These are phyloP conservation scores for Cyprinella venusta DNA, from an alignment of 2,797 vertebrate genomes.

Conservation along the genomic window DNA sequence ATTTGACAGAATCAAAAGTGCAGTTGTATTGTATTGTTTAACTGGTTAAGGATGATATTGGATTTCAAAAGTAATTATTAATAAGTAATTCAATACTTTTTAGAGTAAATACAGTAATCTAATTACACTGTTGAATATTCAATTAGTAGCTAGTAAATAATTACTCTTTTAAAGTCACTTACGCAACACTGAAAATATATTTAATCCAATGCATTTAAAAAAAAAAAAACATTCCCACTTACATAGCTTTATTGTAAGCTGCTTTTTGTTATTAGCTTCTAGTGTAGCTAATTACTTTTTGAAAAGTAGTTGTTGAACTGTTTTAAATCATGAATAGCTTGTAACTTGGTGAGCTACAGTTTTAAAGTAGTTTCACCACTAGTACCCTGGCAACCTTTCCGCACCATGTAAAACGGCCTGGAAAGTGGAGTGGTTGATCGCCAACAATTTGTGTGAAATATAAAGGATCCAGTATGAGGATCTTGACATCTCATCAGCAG, in stretches of 20 bases:
- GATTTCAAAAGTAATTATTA: not conserved
- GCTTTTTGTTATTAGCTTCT: not conserved
- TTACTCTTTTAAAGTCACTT: not conserved
- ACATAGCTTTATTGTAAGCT: not conserved
- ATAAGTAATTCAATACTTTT: too few species aligned
- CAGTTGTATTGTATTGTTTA: too few species aligned
- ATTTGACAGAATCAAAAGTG: too few species aligned
- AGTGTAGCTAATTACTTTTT: slow-evolving; percentile 5
- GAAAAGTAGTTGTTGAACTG: not conserved
- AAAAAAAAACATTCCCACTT: not conserved
- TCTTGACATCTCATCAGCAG: slow-evolving; percentile 56
- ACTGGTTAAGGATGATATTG: too few species aligned
- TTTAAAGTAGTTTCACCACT: not conserved
- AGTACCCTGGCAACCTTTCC: not conserved
- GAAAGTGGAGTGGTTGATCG: slow-evolving; percentile 42
- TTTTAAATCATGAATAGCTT: slow-evolving; percentile 2
- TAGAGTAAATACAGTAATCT: too few species aligned
- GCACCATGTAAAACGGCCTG: not conserved
- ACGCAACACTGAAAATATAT: not conserved
- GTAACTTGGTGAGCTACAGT: not conserved
- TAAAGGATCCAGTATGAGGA: slow-evolving; percentile 28
- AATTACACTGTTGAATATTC: not conserved
- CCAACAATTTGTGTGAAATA: slow-evolving; percentile 48
- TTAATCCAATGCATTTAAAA: not conserved
- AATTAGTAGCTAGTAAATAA: not conserved